These are phyloP conservation scores for Sarcophaga rosellei DNA, from an alignment of 2,888 invertebrate genomes.

Conservation along the genomic window DNA sequence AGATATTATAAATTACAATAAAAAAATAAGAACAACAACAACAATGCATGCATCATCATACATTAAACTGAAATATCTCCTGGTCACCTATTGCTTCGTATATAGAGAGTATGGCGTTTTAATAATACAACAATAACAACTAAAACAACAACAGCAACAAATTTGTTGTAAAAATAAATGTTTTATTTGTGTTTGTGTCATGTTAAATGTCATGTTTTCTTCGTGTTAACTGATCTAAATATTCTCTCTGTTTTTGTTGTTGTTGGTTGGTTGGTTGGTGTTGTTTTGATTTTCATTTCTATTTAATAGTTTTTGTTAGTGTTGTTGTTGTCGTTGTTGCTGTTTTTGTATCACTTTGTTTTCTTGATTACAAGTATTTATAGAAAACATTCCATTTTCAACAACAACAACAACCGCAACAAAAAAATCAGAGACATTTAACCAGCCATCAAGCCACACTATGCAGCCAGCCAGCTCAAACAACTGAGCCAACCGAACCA, in stretches of 20 bases:
- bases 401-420: background rate
- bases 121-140: conserved; percentile 46
- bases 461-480: conserved; percentile 9
- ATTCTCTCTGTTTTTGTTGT: conserved; percentile 67
- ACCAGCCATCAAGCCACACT: too few relatives aligned
- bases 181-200: conserved; percentile 70
- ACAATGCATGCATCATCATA: too few relatives aligned
- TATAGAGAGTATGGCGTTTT: conserved; percentile 50
- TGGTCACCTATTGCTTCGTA: conserved; percentile 48
- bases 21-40: background rate
- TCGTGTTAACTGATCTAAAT: conserved; percentile 79
- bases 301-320: conserved; percentile 72
- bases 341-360: conserved; percentile 17
- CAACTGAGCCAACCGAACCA: conserved; percentile 17
- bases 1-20: conserved; percentile 35
- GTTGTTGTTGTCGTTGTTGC: conserved; percentile 35
- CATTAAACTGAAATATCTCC: conserved; percentile 47
- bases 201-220: conserved; percentile 77
- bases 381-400: conserved; percentile 60
- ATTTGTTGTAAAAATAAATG: conserved; percentile 65
- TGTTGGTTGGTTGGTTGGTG: too few relatives aligned
- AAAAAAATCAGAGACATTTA: conserved; percentile 18
- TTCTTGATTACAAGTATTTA: conserved; percentile 49
- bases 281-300: conserved; percentile 51
- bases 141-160: conserved; percentile 10